Conservation (phyloP, 1,140 invertebrate genomes). For the Pollicipes pollicipes region DNA sequence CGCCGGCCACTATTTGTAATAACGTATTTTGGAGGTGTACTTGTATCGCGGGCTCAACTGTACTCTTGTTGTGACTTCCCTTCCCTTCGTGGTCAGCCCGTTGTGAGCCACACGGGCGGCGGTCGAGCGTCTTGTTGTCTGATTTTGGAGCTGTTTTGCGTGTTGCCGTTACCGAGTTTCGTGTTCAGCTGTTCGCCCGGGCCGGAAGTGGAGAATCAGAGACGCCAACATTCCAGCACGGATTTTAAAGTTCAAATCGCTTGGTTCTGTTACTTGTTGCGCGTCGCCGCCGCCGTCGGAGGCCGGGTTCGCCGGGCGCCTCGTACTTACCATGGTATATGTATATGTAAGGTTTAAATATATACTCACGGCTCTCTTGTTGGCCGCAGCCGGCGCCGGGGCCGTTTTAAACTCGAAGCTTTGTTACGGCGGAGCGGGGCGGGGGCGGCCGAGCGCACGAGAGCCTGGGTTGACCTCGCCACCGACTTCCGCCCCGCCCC, state of each 20-base stretch:
- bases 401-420: background rate
- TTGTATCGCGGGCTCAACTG: background rate
- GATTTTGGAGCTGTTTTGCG: background rate
- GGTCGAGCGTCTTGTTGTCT: background rate
- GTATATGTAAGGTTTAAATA: slow-evolving; percentile 1
- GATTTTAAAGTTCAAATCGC: background rate
- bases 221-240: background rate
- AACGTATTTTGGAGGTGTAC: background rate
- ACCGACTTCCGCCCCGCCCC: background rate
- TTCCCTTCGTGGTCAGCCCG: background rate
- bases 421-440: background rate
- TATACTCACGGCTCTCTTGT: background rate
- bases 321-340: background rate
- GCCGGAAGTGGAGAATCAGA: background rate
- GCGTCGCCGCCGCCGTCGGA: too few species aligned
- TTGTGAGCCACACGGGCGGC: background rate
- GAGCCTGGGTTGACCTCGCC: too few species aligned
- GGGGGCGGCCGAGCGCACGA: too few species aligned
- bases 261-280: background rate
- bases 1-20: too few species aligned
- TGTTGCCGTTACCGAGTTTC: background rate
- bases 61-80: slow-evolving; percentile 1
- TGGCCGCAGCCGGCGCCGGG: background rate
- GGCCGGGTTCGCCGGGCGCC: too few species aligned
- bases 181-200: background rate